These are phyloP conservation scores for Aphelocoma californica DNA, from an alignment of 2,797 vertebrate species.

Conservation along the genomic window DNA sequence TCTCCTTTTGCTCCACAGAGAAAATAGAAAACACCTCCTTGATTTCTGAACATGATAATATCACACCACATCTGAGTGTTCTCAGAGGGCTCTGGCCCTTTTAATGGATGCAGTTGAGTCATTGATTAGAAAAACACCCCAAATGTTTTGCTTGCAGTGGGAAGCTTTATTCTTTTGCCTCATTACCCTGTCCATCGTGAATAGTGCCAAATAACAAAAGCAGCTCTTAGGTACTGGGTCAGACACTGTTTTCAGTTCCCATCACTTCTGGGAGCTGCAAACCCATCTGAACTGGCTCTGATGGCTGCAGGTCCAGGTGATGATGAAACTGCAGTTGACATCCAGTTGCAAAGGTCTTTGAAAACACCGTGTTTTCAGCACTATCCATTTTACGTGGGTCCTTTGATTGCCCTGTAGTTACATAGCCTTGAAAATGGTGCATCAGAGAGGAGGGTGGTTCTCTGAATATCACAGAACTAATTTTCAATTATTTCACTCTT, in stretches of 20 bases:
- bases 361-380: background rate
- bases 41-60: background rate
- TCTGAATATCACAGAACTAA: background rate
- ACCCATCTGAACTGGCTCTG: background rate
- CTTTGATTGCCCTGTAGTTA: background rate
- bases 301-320: background rate
- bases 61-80: background rate
- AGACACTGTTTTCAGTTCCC: background rate
- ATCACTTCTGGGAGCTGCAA: background rate
- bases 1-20: background rate
- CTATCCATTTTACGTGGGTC: background rate
- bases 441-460: background rate
- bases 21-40: background rate
- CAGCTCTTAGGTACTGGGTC: background rate
- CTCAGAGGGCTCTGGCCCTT: background rate
- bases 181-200: background rate
- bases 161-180: constrained; percentile 8
- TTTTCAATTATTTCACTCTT: background rate
- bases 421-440: background rate
- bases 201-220: background rate
- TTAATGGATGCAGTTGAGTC: background rate
- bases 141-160: background rate
- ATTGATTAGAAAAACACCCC: background rate
- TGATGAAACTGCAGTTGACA: constrained; percentile 10
- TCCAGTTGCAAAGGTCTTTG: background rate